A percentile compares a stretch with the other conserved stretches of the same genome.
Conservation (phyloP, 1,140 invertebrate genomes). For the Leucophenga varia region DNA sequence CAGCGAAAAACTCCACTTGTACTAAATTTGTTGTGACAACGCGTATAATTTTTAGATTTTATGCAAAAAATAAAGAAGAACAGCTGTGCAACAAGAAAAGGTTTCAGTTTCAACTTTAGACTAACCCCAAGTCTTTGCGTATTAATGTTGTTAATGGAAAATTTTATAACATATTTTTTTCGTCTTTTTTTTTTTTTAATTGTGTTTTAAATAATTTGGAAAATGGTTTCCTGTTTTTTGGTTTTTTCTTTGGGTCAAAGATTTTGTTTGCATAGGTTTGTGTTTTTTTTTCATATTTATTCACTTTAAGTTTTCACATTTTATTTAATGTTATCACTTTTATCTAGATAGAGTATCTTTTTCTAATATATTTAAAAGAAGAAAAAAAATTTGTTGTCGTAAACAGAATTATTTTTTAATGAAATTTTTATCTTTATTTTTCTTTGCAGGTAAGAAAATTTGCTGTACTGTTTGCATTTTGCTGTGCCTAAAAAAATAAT, state of each 20-base stretch:
- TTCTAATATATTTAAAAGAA: too few relatives aligned
- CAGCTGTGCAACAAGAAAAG: slow-evolving; percentile 21
- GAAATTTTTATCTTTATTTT: slow-evolving; percentile 9
- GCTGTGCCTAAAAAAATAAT: too few relatives aligned
- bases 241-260: too few relatives aligned
- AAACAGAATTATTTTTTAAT: slow-evolving; percentile 24
- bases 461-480: not conserved
- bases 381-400: slow-evolving; percentile 23
- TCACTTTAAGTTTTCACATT: slow-evolving; percentile 22
- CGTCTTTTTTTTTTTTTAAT: too few relatives aligned
- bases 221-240: too few relatives aligned
- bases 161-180: slow-evolving; percentile 5
- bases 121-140: slow-evolving; percentile 22
- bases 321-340: not conserved
- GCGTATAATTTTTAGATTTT: too few relatives aligned
- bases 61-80: not conserved
- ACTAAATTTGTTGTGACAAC: too few relatives aligned
- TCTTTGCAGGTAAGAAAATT: slow-evolving; percentile 41
- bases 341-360: slow-evolving; percentile 15
- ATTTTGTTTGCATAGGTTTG: slow-evolving; percentile 39
- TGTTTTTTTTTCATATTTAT: slow-evolving; percentile 21
- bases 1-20: too few relatives aligned
- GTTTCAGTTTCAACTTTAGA: slow-evolving; percentile 17
- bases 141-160: slow-evolving; percentile 15
- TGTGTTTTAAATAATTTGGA: too few relatives aligned